Base-by-base conservation (phyloP, 2,797 vertebrate genomes). In the Enteromius thamalakanensis region DNA sequence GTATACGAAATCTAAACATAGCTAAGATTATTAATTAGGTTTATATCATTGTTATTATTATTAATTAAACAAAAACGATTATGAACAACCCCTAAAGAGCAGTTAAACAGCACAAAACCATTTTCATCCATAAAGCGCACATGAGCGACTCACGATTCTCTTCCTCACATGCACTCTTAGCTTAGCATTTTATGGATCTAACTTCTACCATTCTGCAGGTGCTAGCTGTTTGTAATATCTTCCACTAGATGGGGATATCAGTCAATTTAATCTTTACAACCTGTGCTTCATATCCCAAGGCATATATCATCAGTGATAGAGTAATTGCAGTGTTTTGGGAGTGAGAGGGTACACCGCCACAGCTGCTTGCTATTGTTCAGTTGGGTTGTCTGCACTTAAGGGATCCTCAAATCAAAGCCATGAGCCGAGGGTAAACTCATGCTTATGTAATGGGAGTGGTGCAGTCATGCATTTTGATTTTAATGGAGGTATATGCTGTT, bases 201-300 rank as follows among this genome's bases (percentile, higher is more conserved):
- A 45, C 3, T 32, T 23, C n/a, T 9, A 5, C 26, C 6, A 2
- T 23, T 40, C 68, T 78, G 86, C 82, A 89, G 84, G 74, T 89
- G 69, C 82, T 65, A 82, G 93, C 85, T 91, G 79, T 90, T 88
- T 80, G 40, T 55, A 19, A 70, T 75, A 87, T 77, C 76, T 42
- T 76, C 92, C 94, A 94, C 94, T 93, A 94, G 93, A 92, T 94
- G 94, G 94, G 45, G 92, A 91, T 93, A 89, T 92, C 84, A 86
- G 90, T 92, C 91, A 91, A 92, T 84, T 69, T 62, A 90, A 90
- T 84, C 42, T 79, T 55, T 72, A 45, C 60, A 53, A 71, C 4
- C 40, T 42, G 45, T 6, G 1, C 29, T 34, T 23, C 14, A 15
- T 40, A 65, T 45, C 62, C 69, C 3, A 10, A 3, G 1, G 67